These are phyloP conservation scores for Heliothis peltigera DNA, from an alignment of 2,888 invertebrate species.

Conservation along the genomic window DNA sequence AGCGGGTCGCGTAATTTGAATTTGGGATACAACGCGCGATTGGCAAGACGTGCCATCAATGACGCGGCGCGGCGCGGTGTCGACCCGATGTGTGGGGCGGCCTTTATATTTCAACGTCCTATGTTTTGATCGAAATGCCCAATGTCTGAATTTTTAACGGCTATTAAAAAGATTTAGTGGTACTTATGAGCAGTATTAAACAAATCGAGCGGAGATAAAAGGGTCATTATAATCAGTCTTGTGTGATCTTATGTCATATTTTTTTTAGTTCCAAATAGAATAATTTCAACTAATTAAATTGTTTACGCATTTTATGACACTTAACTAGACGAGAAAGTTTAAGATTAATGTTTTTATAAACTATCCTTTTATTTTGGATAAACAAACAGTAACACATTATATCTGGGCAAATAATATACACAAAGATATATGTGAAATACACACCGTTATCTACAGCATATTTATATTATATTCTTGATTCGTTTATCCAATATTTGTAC, in stretches of 20 bases:
- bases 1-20: slow-evolving; percentile 66
- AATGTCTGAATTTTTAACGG: slow-evolving; percentile 59
- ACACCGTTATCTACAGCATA: no score
- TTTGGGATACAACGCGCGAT: slow-evolving; percentile 69
- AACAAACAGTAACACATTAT: no score
- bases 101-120: slow-evolving; percentile 59
- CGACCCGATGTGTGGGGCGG: slow-evolving; percentile 63
- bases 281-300: slow-evolving; percentile 21
- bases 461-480: no score
- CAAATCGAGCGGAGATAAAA: slow-evolving; percentile 62
- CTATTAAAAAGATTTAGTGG: slow-evolving; percentile 63
- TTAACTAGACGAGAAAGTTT: background rate
- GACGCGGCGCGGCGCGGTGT: slow-evolving; percentile 53
- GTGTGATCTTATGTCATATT: slow-evolving; percentile 23
- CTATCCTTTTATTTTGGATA: no score
- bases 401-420: no score
- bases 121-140: slow-evolving; percentile 52
- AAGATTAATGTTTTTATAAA: no score
- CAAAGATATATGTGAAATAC: no score
- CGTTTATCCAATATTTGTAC: no score
- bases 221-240: slow-evolving; percentile 57
- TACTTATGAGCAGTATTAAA: slow-evolving; percentile 55
- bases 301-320: slow-evolving; percentile 5
- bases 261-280: slow-evolving; percentile 34
- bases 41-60: slow-evolving; percentile 61